phyloP scores from a whole-genome alignment of 2,888 invertebrate species.

The Adelphocoris suturalis region DNA sequence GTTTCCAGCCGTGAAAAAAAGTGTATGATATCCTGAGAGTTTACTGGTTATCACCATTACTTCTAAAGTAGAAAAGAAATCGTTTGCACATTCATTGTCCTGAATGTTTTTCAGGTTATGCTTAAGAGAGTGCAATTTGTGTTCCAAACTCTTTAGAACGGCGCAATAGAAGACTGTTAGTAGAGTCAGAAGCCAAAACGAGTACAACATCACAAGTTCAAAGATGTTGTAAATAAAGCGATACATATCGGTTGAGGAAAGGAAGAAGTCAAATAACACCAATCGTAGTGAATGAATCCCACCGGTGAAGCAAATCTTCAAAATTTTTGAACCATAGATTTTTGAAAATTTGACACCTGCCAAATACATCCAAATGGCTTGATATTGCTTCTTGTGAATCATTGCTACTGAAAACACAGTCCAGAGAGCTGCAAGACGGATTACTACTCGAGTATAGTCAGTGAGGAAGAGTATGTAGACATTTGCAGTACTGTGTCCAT shows the following conservation, averaged over 20 bases:
- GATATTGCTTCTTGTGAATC: neutral
- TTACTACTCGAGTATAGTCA: neutral
- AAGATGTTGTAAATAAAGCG: neutral
- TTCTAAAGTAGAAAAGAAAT: neutral
- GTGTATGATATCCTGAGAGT: constrained; percentile 8
- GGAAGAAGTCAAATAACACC: neutral
- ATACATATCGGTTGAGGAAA: neutral
- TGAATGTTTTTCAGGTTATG: neutral
- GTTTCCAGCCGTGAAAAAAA: neutral
- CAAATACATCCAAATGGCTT: neutral
- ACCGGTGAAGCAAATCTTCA: neutral
- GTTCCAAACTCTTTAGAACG: neutral
- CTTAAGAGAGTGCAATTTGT: neutral
- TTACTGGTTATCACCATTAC: neutral
- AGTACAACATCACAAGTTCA: constrained; percentile 6
- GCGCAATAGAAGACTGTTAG: constrained; percentile 28
- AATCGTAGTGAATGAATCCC: neutral
- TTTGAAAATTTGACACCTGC: neutral
- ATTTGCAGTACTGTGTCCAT: neutral
- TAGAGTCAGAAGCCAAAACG: neutral
- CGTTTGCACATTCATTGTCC: neutral
- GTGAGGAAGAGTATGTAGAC: neutral
- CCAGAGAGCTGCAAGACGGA: neutral
- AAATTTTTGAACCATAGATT: neutral
- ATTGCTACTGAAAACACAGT: neutral